A percentile compares a stretch with the other conserved stretches of the same genome.
Evolutionary conservation across 2,888 invertebrate species (phyloP).

Genomic region (Andrena camellia): DNA sequence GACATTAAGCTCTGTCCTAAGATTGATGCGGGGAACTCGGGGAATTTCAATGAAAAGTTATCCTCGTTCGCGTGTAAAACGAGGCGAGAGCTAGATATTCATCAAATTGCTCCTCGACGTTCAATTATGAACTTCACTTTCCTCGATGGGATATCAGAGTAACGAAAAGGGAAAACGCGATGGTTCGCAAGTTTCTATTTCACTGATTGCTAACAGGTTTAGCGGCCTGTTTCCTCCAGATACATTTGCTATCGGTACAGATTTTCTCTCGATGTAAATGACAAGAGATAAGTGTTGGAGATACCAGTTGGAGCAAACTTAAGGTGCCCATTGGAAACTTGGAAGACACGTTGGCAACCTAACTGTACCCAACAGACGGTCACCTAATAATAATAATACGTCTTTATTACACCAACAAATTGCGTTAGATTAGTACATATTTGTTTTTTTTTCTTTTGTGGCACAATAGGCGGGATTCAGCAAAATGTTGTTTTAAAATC

Average conservation of each 20-base stretch:
- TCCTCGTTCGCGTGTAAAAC: background rate
- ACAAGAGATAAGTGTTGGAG: conserved; percentile 11
- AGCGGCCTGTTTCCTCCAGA: background rate
- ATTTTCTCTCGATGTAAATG: conserved; percentile 7
- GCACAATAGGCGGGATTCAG: no score
- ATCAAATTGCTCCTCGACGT: conserved; percentile 4
- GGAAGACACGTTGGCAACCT: background rate
- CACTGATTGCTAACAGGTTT: background rate
- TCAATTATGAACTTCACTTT: background rate
- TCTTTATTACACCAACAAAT: no score
- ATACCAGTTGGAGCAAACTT: conserved; percentile 8
- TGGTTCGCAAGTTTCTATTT: background rate
- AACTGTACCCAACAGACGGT: background rate
- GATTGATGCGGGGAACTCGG: background rate
- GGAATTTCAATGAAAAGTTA: background rate
- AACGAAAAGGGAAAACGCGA: background rate
- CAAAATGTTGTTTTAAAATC: no score
- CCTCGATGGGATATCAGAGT: background rate
- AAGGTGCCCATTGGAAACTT: conserved; percentile 12
- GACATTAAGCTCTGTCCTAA: background rate
- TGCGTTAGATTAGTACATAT: no score
- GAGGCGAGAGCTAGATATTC: background rate
- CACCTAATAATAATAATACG: no score
- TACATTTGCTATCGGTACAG: background rate
- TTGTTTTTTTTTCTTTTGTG: no score